Evolutionary conservation across 2,888 invertebrate species (phyloP), one percentile per base, ranked within the genome.

Genomic region (Machimus rusticus): DNA sequence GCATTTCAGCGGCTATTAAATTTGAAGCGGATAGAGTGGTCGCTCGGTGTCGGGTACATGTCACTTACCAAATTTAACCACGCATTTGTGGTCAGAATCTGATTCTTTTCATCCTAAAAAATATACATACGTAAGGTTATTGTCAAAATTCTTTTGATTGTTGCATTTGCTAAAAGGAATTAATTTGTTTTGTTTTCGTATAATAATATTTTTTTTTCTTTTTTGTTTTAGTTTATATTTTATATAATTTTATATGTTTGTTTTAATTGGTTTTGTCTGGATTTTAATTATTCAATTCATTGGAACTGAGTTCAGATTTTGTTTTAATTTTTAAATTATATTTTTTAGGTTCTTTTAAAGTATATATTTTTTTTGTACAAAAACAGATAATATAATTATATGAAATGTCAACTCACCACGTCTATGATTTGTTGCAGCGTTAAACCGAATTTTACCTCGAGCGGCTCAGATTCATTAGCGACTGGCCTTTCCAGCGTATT

Each of bases 51-150:
- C 92, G 93, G 93, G 93, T 93, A 93, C 93, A 93, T 93, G 93
- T 94, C 94, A 97, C 98, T 97, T 96, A 98, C 98, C 97, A 98
- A 95, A 95, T 98, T 97, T 93, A 98, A 96, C 98, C 98, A 99
- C 94, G 98, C 97, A 95, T 98, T 99, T 94, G 98, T 98, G 93
- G 98, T 97, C 94, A 99, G 96, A 94, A 99, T 98, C 96, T 98
- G 98, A 94, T 98, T 98, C 95, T 99, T 99, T 96, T 99, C 99
- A 94, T 99, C 99, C 99, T 99, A 96, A 94, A 96, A 95, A 94
- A 95, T 92, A 92, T 87, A 89, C 46, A 86, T 28, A 66, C 28
- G 55, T 37, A 19, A 57, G 34, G 34, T 77, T 86, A 66, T 66
- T 66, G 66, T 66, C 19, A 66, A 66, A 28, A 66, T 66, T 66